Conservation (phyloP, 2,888 invertebrate species). For the Synergus itoensis region DNA sequence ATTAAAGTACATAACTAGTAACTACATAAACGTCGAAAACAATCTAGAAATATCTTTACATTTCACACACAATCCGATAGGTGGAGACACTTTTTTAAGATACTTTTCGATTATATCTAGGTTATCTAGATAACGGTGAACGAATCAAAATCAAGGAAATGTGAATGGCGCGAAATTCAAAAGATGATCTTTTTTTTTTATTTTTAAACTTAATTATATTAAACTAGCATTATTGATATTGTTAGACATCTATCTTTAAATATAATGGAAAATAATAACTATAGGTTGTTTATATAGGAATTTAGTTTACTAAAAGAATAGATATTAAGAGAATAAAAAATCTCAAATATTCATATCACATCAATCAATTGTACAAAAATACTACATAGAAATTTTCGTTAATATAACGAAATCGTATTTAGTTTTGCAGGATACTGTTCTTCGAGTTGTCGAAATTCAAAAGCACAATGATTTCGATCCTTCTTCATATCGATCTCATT, state of each 20-base stretch:
- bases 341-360: neutral
- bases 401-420: slow-evolving; percentile 76
- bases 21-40: slow-evolving; percentile 48
- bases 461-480: slow-evolving; percentile 90
- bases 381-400: slow-evolving; percentile 25
- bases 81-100: slow-evolving; percentile 27
- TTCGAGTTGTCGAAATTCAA: slow-evolving; percentile 89
- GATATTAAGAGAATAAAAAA: neutral
- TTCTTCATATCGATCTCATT: slow-evolving; percentile 85
- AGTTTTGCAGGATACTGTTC: slow-evolving; percentile 84
- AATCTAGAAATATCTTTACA: slow-evolving; percentile 52
- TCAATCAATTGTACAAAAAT: neutral
- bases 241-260: too few relatives aligned
- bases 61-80: slow-evolving; percentile 41
- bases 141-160: neutral
- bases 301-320: neutral
- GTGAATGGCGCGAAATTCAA: neutral
- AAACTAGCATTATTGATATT: too few relatives aligned
- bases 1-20: neutral
- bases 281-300: neutral
- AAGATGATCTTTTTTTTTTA: neutral
- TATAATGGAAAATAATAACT: too few relatives aligned
- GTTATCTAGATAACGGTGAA: too few relatives aligned
- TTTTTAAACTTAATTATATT: too few relatives aligned
- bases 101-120: too few relatives aligned